Evolutionary conservation across 2,797 vertebrate species (phyloP).

Genomic region (Danio albolineatus): DNA sequence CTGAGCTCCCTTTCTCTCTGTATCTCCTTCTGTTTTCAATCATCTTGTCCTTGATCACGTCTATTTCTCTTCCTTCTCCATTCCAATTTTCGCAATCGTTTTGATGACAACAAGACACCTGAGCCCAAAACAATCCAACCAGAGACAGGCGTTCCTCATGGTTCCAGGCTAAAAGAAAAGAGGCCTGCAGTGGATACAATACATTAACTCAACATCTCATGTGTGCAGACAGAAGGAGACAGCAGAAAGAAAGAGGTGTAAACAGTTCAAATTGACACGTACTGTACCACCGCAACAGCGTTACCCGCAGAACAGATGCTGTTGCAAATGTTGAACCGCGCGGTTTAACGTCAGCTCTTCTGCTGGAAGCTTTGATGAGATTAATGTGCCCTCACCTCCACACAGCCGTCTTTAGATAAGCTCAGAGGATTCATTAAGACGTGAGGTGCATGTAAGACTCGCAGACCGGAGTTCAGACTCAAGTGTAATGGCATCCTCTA

Average conservation of each 20-base stretch:
- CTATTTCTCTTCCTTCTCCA: constrained; percentile 58
- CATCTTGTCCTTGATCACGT: constrained; percentile 37
- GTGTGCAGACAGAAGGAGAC: constrained; percentile 28
- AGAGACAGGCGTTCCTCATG: background rate
- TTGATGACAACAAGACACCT: constrained; percentile 59
- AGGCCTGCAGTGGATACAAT: background rate
- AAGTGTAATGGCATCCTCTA: constrained; percentile 7
- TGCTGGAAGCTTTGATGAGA: constrained; percentile 44
- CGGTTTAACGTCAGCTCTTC: constrained; percentile 44
- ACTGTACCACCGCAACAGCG: constrained; percentile 50
- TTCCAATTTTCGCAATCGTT: constrained; percentile 68
- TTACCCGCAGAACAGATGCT: constrained; percentile 66
- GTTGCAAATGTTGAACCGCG: constrained; percentile 55
- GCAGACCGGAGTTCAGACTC: constrained; percentile 24
- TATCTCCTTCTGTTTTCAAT: constrained; percentile 23
- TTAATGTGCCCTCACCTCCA: constrained; percentile 47
- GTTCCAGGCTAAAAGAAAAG: constrained; percentile 14
- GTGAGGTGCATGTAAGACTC: constrained; percentile 14
- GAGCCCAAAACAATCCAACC: constrained; percentile 48
- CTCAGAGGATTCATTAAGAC: constrained; percentile 48
- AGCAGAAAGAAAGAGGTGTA: constrained; percentile 33
- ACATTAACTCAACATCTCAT: constrained; percentile 17
- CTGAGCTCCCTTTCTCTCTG: background rate
- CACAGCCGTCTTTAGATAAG: constrained; percentile 34
- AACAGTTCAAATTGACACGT: constrained; percentile 16